phyloP scores from a whole-genome alignment of 2,888 invertebrate species.

The Drosophila anomelani region DNA sequence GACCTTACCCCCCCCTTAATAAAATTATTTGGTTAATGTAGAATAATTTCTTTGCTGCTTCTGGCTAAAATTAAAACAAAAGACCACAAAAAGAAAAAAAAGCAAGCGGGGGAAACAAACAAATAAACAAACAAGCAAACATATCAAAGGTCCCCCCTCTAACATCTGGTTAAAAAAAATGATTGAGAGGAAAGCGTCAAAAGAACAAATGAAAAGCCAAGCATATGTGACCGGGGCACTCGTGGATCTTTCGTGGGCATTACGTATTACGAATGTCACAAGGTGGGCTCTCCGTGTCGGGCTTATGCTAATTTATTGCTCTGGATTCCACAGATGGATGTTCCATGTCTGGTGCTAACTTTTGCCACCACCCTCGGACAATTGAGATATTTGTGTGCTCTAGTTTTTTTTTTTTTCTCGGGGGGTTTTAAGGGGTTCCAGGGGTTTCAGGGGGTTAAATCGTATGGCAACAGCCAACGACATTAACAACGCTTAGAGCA shows the following conservation, averaged over 20 bases:
- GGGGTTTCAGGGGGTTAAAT: conserved; percentile 52
- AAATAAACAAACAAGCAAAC: conserved; percentile 30
- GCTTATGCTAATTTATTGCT: conserved; percentile 42
- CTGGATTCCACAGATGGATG: conserved; percentile 2
- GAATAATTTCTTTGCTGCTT: background rate
- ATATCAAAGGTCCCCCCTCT: conserved; percentile 35
- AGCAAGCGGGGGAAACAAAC: conserved; percentile 2
- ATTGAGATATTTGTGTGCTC: conserved; percentile 42
- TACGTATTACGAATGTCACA: conserved; percentile 42
- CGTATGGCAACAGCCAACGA: conserved; percentile 47
- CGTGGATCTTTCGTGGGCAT: conserved; percentile 32
- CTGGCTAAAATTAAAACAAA: conserved; percentile 6
- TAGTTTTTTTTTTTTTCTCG: conserved; percentile 26
- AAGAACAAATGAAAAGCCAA: conserved; percentile 19
- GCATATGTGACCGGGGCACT: conserved; percentile 32
- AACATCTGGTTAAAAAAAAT: conserved; percentile 46
- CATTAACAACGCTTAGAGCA: conserved; percentile 66
- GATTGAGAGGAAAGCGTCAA: conserved; percentile 15
- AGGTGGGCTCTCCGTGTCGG: conserved; percentile 39
- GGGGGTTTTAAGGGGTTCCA: conserved; percentile 5
- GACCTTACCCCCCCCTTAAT: no score
- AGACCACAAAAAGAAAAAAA: background rate
- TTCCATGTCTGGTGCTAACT: conserved; percentile 14
- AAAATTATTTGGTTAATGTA: background rate
- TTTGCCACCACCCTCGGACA: conserved; percentile 37